Percentiles rank a stretch among this genome's conserved stretches.
Conservation (phyloP, 2,113 vertebrate genomes). For the Falcunculus frontatus region DNA sequence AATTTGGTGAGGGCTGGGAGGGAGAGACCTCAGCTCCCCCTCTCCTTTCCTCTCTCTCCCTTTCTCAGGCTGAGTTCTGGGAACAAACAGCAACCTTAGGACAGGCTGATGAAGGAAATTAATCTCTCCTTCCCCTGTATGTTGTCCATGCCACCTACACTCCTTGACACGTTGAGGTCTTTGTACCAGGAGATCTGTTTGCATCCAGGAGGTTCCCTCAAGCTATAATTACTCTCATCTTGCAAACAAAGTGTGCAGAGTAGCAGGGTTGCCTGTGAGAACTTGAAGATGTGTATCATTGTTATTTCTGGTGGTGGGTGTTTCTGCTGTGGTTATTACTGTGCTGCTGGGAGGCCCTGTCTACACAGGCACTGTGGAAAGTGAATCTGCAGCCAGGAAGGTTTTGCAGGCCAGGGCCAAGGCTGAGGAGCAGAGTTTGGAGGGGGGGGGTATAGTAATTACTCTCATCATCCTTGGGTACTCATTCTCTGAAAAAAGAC, state of each 20-base stretch:
- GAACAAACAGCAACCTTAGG: neutral
- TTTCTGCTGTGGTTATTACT: neutral
- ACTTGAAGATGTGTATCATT: neutral
- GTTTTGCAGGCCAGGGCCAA: neutral
- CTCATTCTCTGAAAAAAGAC: neutral
- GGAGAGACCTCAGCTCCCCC: neutral
- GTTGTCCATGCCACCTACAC: neutral
- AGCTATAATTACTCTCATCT: constrained; percentile 3
- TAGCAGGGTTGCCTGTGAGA: neutral
- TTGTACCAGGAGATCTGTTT: neutral
- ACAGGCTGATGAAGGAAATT: neutral
- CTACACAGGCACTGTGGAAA: neutral
- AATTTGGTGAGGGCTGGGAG: constrained; percentile 36
- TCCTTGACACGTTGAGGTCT: neutral
- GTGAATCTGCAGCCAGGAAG: neutral
- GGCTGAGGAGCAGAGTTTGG: neutral
- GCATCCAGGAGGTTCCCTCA: neutral
- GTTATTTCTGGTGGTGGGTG: neutral
- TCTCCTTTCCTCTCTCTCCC: neutral
- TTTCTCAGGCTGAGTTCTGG: constrained; percentile 8
- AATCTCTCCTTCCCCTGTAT: neutral
- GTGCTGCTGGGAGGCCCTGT: neutral
- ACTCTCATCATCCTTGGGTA: neutral
- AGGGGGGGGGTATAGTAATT: neutral
- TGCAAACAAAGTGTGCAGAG: neutral